Evolutionary conservation across 2,113 vertebrate genomes (phyloP).

Genomic region (Phainopepla nitens): DNA sequence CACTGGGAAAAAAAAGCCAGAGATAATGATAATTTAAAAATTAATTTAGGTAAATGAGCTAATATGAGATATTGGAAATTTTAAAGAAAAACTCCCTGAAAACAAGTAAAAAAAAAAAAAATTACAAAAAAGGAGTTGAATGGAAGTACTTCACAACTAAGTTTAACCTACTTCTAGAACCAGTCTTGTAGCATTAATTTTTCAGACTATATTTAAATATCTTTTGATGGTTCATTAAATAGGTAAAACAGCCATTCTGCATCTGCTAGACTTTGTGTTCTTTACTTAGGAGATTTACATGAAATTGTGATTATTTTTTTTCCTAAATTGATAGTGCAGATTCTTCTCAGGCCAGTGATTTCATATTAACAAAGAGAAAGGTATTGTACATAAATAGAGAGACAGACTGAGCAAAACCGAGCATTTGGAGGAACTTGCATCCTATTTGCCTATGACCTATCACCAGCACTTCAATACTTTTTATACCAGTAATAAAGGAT

Average conservation of each 20-base stretch:
- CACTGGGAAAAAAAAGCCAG: background rate
- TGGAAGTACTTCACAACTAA: background rate
- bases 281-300: background rate
- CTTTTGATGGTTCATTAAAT: background rate
- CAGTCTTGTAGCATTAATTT: background rate
- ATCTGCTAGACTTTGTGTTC: background rate
- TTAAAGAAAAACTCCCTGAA: background rate
- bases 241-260: background rate
- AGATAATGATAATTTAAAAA: background rate
- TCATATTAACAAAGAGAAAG: background rate
- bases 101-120: rapidly evolving
- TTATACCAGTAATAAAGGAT: background rate
- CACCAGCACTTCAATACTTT: background rate
- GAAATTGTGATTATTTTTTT: background rate
- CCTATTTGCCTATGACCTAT: background rate
- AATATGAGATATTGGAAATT: background rate
- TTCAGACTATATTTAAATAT: background rate
- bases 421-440: background rate
- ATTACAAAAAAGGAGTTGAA: background rate
- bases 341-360: background rate
- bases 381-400: background rate
- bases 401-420: background rate
- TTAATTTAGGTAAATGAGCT: background rate
- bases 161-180: background rate
- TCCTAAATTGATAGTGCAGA: background rate